These are phyloP conservation scores for Euura saliciscinereae DNA, from an alignment of 1,140 invertebrate species.

Conservation along the genomic window DNA sequence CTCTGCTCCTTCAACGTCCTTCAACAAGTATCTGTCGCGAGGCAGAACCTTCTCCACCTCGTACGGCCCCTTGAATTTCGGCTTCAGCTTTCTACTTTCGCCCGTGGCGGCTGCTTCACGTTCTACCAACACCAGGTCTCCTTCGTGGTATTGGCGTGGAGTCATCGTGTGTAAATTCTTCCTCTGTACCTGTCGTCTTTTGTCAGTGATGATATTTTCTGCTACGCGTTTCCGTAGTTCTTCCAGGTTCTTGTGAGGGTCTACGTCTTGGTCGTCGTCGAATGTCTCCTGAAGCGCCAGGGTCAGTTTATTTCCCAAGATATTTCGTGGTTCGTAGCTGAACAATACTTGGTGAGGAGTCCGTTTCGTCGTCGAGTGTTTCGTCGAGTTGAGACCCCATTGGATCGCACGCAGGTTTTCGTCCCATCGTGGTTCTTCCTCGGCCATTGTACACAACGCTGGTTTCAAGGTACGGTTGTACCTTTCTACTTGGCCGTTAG, in stretches of 20 bases:
- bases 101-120: neutral
- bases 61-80: slow-evolving; percentile 27
- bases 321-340: neutral
- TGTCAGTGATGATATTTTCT: neutral
- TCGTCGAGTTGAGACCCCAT: neutral
- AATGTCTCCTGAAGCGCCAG: slow-evolving; percentile 21
- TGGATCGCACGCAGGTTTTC: neutral
- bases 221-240: neutral
- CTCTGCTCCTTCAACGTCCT: slow-evolving; percentile 23
- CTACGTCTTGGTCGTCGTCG: neutral
- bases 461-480: neutral
- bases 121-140: too few species aligned
- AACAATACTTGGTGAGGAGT: neutral
- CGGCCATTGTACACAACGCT: neutral
- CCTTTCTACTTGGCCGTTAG: slow-evolving; percentile 28
- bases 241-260: neutral
- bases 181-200: neutral
- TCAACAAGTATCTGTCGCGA: slow-evolving; percentile 30
- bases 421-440: neutral
- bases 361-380: neutral
- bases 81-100: slow-evolving; percentile 14
- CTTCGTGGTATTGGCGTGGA: too few species aligned
- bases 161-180: neutral
- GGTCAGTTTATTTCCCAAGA: slow-evolving; percentile 4
- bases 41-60: slow-evolving; percentile 27